These are phyloP conservation scores for Drosophila albomicans DNA, from an alignment of 1,140 invertebrate species.

Conservation along the genomic window DNA sequence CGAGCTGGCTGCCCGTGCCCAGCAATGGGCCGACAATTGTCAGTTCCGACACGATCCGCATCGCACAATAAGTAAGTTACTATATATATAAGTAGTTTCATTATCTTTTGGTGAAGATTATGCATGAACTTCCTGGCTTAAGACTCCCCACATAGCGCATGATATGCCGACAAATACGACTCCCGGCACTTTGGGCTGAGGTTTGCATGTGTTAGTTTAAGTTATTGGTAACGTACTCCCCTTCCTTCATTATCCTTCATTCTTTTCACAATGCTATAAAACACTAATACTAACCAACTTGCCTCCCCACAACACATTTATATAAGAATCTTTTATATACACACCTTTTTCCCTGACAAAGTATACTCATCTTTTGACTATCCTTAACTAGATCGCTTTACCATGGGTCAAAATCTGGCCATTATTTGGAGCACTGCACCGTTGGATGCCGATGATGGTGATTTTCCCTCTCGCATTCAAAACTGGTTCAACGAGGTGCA, in stretches of 20 bases:
- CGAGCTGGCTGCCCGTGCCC: conserved; percentile 92
- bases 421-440: conserved; percentile 91
- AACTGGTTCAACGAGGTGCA: conserved; percentile 93
- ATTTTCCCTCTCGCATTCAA: conserved; percentile 90
- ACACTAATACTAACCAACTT: conserved; percentile 70
- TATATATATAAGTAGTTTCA: not conserved
- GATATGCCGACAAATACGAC: conserved; percentile 41
- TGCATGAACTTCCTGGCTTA: not conserved
- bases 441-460: conserved; percentile 88
- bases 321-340: not conserved
- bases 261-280: conserved; percentile 52
- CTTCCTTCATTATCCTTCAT: conserved; percentile 15
- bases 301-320: conserved; percentile 8
- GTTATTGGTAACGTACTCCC: conserved; percentile 18
- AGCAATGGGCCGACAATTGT: conserved; percentile 93
- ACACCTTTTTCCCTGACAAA: not conserved
- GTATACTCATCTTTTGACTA: not conserved
- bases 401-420: conserved; percentile 93
- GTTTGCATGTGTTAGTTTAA: conserved; percentile 50
- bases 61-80: conserved; percentile 87
- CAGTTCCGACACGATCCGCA: conserved; percentile 90
- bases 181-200: conserved; percentile 49
- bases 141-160: conserved; percentile 3
- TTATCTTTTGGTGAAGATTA: conserved; percentile 1
- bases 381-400: conserved; percentile 88